Evolutionary conservation across 2,113 vertebrate genomes (phyloP).

Genomic region (Caracal caracal): DNA sequence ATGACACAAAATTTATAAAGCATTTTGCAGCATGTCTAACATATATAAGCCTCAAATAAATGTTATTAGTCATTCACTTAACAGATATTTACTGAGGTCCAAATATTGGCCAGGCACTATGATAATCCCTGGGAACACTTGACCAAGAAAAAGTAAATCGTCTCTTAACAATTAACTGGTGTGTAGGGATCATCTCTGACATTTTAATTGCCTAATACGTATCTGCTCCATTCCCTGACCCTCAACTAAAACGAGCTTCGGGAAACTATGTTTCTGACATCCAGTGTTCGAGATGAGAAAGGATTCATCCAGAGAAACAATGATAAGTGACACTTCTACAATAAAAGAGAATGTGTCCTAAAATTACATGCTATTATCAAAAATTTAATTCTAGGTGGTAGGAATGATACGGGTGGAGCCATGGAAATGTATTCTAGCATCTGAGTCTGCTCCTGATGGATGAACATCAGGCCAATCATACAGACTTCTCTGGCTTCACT

Average conservation of each 20-base stretch:
- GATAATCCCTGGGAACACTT: conserved; percentile 7
- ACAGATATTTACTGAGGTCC: conserved; percentile 21
- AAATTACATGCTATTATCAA: not conserved
- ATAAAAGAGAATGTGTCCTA: not conserved
- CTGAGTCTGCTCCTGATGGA: not conserved
- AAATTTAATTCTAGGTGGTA: not conserved
- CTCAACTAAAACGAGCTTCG: not conserved
- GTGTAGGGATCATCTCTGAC: not conserved
- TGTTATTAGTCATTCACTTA: conserved; percentile 27
- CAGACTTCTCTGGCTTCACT: not conserved
- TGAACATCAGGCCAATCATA: not conserved
- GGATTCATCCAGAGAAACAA: not conserved
- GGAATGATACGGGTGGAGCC: not conserved
- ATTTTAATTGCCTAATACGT: not conserved
- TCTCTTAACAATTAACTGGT: not conserved
- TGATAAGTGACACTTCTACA: not conserved
- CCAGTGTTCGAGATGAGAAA: not conserved
- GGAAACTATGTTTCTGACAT: not conserved
- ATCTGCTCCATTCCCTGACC: not conserved
- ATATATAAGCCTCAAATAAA: conserved; percentile 45
- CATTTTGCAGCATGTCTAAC: not conserved
- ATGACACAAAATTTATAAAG: not conserved
- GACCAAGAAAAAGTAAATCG: not conserved
- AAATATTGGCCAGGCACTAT: not conserved
- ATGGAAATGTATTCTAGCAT: not conserved